Conservation (phyloP, 2,113 vertebrate genomes). For the Thomomys bottae region DNA sequence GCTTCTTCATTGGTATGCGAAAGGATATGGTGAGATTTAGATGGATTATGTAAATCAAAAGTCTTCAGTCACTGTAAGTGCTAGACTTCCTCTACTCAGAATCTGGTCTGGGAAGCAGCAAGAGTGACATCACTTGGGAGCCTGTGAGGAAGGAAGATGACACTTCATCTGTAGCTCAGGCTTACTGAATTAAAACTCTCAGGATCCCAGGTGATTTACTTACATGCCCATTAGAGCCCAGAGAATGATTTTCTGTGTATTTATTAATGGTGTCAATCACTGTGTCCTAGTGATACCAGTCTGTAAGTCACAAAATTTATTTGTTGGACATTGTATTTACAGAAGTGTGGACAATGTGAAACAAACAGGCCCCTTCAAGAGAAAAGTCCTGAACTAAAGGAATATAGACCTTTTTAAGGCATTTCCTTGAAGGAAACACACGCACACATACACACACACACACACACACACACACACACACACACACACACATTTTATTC, state of each 20-base stretch:
- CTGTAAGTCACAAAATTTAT: background rate
- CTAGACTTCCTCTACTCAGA: background rate
- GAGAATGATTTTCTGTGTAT: background rate
- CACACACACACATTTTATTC: background rate
- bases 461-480: background rate
- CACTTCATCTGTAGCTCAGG: background rate
- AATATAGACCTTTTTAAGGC: background rate
- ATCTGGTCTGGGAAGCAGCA: background rate
- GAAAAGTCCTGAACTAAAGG: background rate
- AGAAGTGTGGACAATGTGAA: background rate
- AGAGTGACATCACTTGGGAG: accelerated
- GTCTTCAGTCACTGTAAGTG: background rate
- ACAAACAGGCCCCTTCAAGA: background rate
- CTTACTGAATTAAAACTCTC: background rate
- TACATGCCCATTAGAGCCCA: background rate
- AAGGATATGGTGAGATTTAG: background rate
- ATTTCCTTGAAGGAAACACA: background rate
- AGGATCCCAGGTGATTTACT: background rate
- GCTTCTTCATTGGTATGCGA: background rate
- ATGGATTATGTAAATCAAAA: background rate
- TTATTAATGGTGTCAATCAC: background rate
- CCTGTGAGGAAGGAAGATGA: background rate
- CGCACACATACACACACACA: too few relatives aligned
- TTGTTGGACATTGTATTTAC: background rate
- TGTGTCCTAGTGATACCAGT: background rate